Base-by-base conservation (phyloP, 2,797 vertebrate genomes). In the Lemur catta region DNA sequence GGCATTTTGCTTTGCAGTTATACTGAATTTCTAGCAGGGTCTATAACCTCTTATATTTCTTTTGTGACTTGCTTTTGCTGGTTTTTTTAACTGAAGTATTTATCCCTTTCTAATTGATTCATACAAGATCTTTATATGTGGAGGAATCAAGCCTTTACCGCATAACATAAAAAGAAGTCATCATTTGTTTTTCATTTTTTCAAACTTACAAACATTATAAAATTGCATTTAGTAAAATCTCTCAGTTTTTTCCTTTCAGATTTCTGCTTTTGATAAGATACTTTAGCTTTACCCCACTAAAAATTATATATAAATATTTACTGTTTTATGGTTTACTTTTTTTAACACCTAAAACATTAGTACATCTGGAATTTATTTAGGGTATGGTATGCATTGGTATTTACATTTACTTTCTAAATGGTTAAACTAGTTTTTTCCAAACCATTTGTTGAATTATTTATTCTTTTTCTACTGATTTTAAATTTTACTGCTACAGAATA, bases 291-390 rank as follows among this genome's bases (percentile, higher is more conserved):
- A 74, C 28, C 24, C 33, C 72, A 57, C 17, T 91, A 65, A 72
- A 96, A 81, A 82, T 72, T 46, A 57, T 61, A 81, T 15, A 38
- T 43, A 59, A 72, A 87, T 88, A 67, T 74, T 94, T 90, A 52
- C 38, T 43, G 38, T 71, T 89, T 84, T 94, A 55, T 72, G 80
- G 69, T 80, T 94, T 95, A 75, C 80, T 81, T 93, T 84, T 52
- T 38, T 30, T 41, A 81, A 82, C 63, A 69, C 55, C 41, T 92
- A 48, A 89, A 89, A 74, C 28, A 52, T 63, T 22, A 81, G 38
- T 50, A 88, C n/a, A 92, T 91, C 91, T 97, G 93, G 84, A 78
- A 88, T 91, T 90, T 92, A 91, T 94, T 96, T 95, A 84, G 61
- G 46, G 30, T 20, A 41, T 88, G 71, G 72, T 82, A 6, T 93